These are phyloP conservation scores for Hyles vespertilio DNA, from an alignment of 1,140 invertebrate species.

Conservation along the genomic window DNA sequence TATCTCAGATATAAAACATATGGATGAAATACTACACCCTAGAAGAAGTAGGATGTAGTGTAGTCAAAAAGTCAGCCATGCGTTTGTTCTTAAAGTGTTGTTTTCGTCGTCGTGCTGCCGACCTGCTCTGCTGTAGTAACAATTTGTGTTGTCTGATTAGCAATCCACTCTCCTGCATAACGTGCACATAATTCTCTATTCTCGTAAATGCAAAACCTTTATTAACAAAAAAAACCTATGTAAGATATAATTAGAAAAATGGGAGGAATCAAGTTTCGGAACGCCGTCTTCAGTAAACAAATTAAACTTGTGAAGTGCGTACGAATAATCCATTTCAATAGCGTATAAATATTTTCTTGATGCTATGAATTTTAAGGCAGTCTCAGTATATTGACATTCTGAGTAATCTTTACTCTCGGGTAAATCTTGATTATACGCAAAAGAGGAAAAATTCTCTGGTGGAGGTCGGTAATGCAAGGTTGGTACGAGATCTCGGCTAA, in stretches of 20 bases:
- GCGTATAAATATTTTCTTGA: slow-evolving; percentile 30
- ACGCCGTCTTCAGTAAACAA: slow-evolving; percentile 36
- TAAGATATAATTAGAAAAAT: slow-evolving; percentile 22
- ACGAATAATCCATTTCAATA: slow-evolving; percentile 33
- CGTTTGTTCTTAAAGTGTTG: no score
- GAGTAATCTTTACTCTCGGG: slow-evolving; percentile 17
- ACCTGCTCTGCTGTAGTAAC: no score
- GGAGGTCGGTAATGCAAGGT: slow-evolving; percentile 32
- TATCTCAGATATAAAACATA: no score
- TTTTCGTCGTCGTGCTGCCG: no score
- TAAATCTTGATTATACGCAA: slow-evolving; percentile 31
- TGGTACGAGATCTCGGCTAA: slow-evolving; percentile 27
- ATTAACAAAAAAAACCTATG: slow-evolving; percentile 26
- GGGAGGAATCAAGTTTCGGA: slow-evolving; percentile 25
- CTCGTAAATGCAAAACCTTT: slow-evolving; percentile 29
- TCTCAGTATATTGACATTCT: slow-evolving; percentile 24
- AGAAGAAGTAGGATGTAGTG: no score
- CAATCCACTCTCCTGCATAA: not conserved
- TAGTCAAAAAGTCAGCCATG: no score
- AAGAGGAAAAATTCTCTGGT: slow-evolving; percentile 27
- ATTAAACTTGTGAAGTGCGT: slow-evolving; percentile 29
- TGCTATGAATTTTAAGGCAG: slow-evolving; percentile 28
- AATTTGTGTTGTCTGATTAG: no score
- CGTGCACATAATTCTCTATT: slow-evolving; percentile 20
- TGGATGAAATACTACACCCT: no score